These are phyloP conservation scores for Nicator chloris DNA, from an alignment of 2,113 vertebrate species.

Conservation along the genomic window DNA sequence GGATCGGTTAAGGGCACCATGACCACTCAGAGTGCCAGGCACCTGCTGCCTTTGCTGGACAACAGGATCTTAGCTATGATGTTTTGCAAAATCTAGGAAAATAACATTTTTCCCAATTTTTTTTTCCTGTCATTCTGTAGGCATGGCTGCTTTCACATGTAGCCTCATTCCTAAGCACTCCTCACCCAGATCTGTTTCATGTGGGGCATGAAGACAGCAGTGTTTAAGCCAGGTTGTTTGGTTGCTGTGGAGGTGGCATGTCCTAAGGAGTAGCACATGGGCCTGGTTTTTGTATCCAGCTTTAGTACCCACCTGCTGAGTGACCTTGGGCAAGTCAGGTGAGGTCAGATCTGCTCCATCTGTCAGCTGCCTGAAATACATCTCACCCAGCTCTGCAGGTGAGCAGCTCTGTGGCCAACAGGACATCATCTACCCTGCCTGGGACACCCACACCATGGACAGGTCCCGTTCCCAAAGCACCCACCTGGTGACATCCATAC, in stretches of 20 bases:
- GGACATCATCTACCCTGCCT: not conserved
- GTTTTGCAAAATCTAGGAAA: not conserved
- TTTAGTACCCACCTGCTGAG: not conserved
- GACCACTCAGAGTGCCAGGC: not conserved
- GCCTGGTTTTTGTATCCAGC: not conserved
- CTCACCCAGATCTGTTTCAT: not conserved
- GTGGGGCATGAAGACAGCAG: not conserved
- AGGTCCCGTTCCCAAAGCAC: not conserved
- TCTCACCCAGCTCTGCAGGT: not conserved
- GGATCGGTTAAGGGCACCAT: not conserved
- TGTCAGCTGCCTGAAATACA: not conserved
- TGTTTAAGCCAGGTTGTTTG: not conserved
- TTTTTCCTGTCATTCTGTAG: not conserved
- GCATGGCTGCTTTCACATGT: not conserved
- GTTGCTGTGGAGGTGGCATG: not conserved
- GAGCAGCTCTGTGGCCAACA: not conserved
- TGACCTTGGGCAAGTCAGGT: not conserved
- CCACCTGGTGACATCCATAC: not conserved
- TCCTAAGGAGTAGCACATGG: not conserved
- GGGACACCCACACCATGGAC: not conserved
- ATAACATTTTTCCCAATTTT: not conserved
- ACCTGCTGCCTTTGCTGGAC: not conserved
- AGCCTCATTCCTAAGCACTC: not conserved
- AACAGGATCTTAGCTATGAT: not conserved
- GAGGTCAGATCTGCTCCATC: not conserved